Base-by-base conservation (phyloP, 1,140 invertebrate species). In the Venustaconcha ellipsiformis region DNA sequence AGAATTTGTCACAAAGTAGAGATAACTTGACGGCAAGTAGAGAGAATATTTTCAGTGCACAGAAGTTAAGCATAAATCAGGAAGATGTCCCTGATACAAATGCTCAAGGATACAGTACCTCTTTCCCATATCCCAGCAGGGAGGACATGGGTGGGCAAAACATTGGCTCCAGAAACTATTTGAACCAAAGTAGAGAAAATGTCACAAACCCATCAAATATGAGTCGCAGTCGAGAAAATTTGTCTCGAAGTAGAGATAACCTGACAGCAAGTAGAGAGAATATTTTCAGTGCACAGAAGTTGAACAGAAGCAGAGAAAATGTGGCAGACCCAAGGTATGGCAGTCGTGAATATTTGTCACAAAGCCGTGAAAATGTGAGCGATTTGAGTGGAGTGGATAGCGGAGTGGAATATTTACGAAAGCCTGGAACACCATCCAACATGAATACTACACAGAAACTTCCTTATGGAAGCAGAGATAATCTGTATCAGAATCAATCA, bases 171-270 rank as follows among this genome's bases (percentile, higher is more conserved):
- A 48, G 37, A 48, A 48, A 48, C 37, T 5, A 48, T 48, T 48
- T 48, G 8, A 48, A 48, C 37, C 37, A 30, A 30, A 30, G 26
- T 30, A 30, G 26, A 30, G 78, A 57, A 70, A 63, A 72, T 59
- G 70, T 23, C 66, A 75, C 66, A 76, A 71, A 30, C 59, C 69
- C 30, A 79, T 64, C 48, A 72, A 77, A 63, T 65, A 77, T 72
- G 75, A 77, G n/a, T 30, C 48, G 26, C 57, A 76, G 74, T 76
- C 63, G 79, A 15, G 76, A 81, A 58, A 65, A 73, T 73, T 60
- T 78, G n/a, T 64, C 72, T 48, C 55, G 14, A 37, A 57, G 59
- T 72, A 58, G 26, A n/a, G 66, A 48, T 14, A 77, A 62, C 58
- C 67, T 63, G n/a, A 65, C 65, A 57, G 70, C 70, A 72, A 77